phyloP scores from a whole-genome alignment of 1,140 invertebrate species.

The Hyles euphorbiae region DNA sequence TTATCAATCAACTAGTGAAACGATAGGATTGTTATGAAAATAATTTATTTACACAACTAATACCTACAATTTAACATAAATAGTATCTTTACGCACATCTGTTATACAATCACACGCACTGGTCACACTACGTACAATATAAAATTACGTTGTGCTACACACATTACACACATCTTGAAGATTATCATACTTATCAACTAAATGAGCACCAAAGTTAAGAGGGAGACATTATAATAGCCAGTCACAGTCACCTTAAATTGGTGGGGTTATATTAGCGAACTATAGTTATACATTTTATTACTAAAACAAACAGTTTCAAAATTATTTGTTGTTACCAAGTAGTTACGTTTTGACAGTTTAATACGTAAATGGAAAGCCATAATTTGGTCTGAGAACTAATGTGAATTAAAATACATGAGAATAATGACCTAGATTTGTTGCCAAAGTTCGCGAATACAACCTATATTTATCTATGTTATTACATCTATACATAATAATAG shows the following conservation, averaged over 20 bases:
- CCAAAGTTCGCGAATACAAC: slow-evolving; percentile 6
- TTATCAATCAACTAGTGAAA: too few species aligned
- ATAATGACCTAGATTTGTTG: too few species aligned
- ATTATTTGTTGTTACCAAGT: too few species aligned
- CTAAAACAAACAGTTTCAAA: too few species aligned
- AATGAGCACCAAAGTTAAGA: background rate
- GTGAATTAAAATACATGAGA: too few species aligned
- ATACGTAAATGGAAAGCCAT: too few species aligned
- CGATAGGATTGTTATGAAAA: slow-evolving; percentile 1
- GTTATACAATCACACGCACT: too few species aligned
- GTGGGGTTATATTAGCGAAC: background rate
- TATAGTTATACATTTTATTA: too few species aligned
- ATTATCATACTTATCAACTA: slow-evolving; percentile 10
- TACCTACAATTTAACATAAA: slow-evolving; percentile 7
- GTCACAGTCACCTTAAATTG: background rate
- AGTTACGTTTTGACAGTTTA: too few species aligned
- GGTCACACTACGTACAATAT: slow-evolving; percentile 4
- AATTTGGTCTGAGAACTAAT: too few species aligned
- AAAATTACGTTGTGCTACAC: background rate
- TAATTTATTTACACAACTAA: slow-evolving; percentile 8
- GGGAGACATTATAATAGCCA: background rate
- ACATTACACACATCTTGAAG: background rate
- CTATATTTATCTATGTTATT: background rate
- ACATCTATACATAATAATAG: slow-evolving; percentile 12
- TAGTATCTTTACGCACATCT: slow-evolving; percentile 19